phyloP scores from a whole-genome alignment of 2,113 vertebrate genomes.

The Brachypteracias leptosomus region DNA sequence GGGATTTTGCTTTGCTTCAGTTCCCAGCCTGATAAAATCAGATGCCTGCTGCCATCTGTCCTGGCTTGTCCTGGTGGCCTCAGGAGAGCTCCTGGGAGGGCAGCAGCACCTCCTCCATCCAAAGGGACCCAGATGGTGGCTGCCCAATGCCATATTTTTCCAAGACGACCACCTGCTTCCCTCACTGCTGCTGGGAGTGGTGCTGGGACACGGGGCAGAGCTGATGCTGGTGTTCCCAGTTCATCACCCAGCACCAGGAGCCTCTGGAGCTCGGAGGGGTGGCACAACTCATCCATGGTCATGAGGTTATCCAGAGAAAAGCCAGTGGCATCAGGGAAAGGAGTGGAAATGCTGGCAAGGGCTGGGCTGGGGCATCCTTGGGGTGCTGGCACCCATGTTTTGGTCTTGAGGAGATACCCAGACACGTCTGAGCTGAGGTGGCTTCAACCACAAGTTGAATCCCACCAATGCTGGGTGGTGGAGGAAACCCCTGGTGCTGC shows the following conservation, averaged over 20 bases:
- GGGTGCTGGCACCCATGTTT: not conserved
- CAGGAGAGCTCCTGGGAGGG: not conserved
- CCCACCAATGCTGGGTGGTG: not conserved
- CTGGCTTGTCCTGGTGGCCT: not conserved
- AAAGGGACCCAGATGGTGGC: not conserved
- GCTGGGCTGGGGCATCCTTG: not conserved
- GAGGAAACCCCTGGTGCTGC: not conserved
- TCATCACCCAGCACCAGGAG: not conserved
- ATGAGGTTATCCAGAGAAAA: not conserved
- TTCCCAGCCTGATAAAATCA: not conserved
- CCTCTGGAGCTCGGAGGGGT: not conserved
- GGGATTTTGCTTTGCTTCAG: not conserved
- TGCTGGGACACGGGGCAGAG: not conserved
- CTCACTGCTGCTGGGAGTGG: rapidly evolving
- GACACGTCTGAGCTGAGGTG: not conserved
- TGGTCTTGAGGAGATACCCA: not conserved
- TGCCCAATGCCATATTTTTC: not conserved
- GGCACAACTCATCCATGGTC: rapidly evolving
- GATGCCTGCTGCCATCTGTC: not conserved
- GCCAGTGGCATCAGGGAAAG: not conserved
- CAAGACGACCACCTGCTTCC: not conserved
- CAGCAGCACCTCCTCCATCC: not conserved
- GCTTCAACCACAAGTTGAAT: not conserved
- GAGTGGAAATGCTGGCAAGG: not conserved
- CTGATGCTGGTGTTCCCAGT: not conserved